Evolutionary conservation across 2,797 vertebrate species (phyloP), one percentile per base, ranked within the genome.

Genomic region (Hafferia zeledoni): DNA sequence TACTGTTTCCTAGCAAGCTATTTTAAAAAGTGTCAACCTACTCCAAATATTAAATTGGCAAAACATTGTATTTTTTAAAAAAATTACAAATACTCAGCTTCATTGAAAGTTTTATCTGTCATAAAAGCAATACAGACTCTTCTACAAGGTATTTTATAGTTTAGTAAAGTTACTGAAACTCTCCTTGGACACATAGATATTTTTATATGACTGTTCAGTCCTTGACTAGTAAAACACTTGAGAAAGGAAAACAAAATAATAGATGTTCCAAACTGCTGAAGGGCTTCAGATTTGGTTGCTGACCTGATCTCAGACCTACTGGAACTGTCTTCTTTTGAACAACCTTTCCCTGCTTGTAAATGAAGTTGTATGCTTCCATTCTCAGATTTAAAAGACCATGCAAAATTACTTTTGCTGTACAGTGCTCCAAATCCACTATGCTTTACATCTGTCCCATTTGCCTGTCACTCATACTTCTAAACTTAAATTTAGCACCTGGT

Each of bases 401-500:
- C 57, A 94, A 95, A 96, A 96, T 93, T 90, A 87, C 80, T 90
- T 85, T 84, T 92, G 24, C n/a, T 39, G 14, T 50, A 72, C 83
- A 90, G 56, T 84, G 93, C 69, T 89, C n/a, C n/a, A 95, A 70
- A 93, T 94, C 71, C 50, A 75, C 57, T 57, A 6, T 39, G 35
- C 35, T 92, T 91, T 72, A n/a, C 16, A 25, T 81, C 71, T 81
- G 70, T 77, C 86, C 46, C 39, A 49, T 44, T 57, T 87, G 93
- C 61, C 90, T 95, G 84, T 49, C 50, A 56, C 35, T 92, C 91
- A 94, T 35, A 68, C 30, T 84, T 85, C 61, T 97, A 93, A 97
- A 97, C 87, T 97, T 88, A 93, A 93, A 72, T 92, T 94, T 72
- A 91, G 74, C 69, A 88, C 90, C 90, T 84, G 74, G 59, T 95